phyloP scores from a whole-genome alignment of 2,888 invertebrate species.

The Brachynemurus nebulosus region DNA sequence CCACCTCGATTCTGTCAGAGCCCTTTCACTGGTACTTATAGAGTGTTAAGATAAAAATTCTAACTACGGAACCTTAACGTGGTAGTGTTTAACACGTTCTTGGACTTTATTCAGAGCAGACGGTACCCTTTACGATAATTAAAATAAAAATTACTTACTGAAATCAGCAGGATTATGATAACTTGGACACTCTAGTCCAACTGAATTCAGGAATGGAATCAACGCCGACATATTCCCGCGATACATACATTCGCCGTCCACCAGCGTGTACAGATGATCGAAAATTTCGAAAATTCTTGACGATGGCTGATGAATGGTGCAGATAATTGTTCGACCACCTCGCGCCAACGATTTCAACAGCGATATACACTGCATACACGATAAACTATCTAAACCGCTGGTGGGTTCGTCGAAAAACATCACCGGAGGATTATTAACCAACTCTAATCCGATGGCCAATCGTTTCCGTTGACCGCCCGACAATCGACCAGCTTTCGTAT shows the following conservation, averaged over 20 bases:
- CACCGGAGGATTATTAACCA: conserved; percentile 92
- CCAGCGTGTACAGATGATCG: conserved; percentile 80
- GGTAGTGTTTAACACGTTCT: too few relatives aligned
- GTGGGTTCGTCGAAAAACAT: conserved; percentile 97
- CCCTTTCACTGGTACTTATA: too few relatives aligned
- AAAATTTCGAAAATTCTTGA: conserved; percentile 93
- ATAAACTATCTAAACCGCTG: conserved; percentile 85
- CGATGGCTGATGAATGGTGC: conserved; percentile 93
- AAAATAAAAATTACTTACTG: conserved; percentile 37
- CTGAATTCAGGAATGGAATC: conserved; percentile 74
- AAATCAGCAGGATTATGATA: conserved; percentile 97
- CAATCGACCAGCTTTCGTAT: conserved; percentile 66
- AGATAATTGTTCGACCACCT: conserved; percentile 82
- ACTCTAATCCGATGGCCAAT: conserved; percentile 78
- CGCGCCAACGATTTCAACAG: conserved; percentile 77
- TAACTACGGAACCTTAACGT: too few relatives aligned
- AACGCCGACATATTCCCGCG: conserved; percentile 70
- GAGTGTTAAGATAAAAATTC: too few relatives aligned
- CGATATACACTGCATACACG: conserved; percentile 85
- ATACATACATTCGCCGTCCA: conserved; percentile 89
- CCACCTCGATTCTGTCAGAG: too few relatives aligned
- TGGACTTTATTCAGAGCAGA: too few relatives aligned
- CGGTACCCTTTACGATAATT: background rate
- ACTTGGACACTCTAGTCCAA: conserved; percentile 80
- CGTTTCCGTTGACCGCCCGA: conserved; percentile 88